Evolutionary conservation across 2,113 vertebrate species (phyloP).

Genomic region (Prolemur simus): DNA sequence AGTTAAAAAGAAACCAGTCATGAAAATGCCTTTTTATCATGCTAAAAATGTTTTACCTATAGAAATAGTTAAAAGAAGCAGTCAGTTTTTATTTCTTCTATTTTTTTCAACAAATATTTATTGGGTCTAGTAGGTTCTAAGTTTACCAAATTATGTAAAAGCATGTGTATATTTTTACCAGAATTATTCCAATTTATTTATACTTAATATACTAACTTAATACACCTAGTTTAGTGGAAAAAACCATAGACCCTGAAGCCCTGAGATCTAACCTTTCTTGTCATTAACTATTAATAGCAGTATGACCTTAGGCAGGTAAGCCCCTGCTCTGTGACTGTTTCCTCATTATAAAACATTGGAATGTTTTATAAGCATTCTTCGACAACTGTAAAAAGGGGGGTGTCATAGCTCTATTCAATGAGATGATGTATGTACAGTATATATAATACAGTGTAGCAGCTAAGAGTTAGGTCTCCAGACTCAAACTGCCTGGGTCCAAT

Average conservation of each 20-base stretch:
- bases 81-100: not conserved
- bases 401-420: not conserved
- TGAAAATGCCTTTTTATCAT: not conserved
- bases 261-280: not conserved
- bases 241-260: not conserved
- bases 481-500: not conserved
- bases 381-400: not conserved
- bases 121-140: not conserved
- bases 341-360: not conserved
- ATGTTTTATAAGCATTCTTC: not conserved
- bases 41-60: not conserved
- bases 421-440: not conserved
- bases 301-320: not conserved
- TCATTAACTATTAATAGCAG: not conserved
- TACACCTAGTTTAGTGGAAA: not conserved
- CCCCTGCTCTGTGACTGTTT: not conserved
- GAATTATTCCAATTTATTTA: not conserved
- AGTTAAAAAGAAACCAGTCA: not conserved
- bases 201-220: not conserved
- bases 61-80: not conserved
- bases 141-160: constrained; percentile 4
- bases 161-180: not conserved
- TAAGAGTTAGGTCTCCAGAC: not conserved
- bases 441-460: not conserved
- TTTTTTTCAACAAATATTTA: constrained; percentile 10